phyloP scores from a whole-genome alignment of 1,140 invertebrate genomes.

The Drosophila truncata region DNA sequence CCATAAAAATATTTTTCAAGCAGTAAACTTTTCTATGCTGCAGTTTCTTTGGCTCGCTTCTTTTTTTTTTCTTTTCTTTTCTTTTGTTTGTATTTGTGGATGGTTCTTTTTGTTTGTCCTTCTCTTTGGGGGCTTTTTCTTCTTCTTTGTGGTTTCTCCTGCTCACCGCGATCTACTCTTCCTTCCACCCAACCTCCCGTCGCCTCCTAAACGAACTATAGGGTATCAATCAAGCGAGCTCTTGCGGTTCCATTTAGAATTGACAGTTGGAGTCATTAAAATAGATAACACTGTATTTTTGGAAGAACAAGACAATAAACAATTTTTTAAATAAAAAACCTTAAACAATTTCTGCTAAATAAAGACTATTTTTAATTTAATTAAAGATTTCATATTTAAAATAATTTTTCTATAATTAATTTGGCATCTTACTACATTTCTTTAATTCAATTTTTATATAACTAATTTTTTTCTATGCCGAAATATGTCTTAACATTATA shows the following conservation, averaged over 20 bases:
- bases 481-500: neutral
- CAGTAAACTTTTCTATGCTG: conserved; percentile 61
- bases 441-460: too few relatives aligned
- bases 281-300: neutral
- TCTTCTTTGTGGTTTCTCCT: conserved; percentile 27
- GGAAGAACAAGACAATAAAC: too few relatives aligned
- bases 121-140: conserved; percentile 15
- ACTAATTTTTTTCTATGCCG: too few relatives aligned
- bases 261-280: conserved; percentile 21
- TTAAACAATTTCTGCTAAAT: too few relatives aligned
- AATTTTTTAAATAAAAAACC: too few relatives aligned
- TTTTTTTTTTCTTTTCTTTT: conserved; percentile 9
- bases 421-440: neutral
- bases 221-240: conserved; percentile 38
- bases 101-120: conserved; percentile 21
- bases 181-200: neutral
- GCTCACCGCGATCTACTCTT: conserved; percentile 14
- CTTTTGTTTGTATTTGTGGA: conserved; percentile 1
- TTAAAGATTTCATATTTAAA: too few relatives aligned
- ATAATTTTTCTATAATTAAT: too few relatives aligned
- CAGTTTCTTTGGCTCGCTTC: conserved; percentile 39
- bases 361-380: too few relatives aligned
- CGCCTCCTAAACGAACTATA: neutral
- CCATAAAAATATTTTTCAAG: conserved; percentile 61
- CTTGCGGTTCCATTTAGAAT: conserved; percentile 23